A percentile compares a stretch with the other conserved stretches of the same genome.
phyloP scores from a whole-genome alignment of 1,140 invertebrate genomes.

The Mycetomoellerius zeteki region DNA sequence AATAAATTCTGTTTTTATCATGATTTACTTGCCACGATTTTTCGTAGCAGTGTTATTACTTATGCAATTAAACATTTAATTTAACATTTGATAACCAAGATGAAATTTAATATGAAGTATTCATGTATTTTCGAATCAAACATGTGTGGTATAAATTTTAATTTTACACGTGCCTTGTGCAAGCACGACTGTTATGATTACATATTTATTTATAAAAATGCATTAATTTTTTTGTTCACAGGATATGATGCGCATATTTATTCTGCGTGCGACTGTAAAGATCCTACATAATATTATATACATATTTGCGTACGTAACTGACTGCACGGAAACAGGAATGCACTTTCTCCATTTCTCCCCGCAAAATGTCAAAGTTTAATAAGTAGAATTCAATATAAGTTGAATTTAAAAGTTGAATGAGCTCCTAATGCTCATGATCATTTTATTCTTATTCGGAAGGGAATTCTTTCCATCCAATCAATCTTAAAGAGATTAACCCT shows the following conservation, averaged over 20 bases:
- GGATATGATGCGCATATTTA: not conserved
- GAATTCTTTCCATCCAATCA: constrained; percentile 60
- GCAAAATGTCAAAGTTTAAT: constrained; percentile 54
- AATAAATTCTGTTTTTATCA: constrained; percentile 31
- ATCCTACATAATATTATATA: not conserved
- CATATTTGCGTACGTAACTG: not conserved
- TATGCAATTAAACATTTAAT: constrained; percentile 23
- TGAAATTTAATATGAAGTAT: not conserved
- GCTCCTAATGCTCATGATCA: constrained; percentile 40
- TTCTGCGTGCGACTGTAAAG: not conserved
- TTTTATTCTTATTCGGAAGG: constrained; percentile 38
- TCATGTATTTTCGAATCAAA: constrained; percentile 13
- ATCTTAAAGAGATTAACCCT: constrained; percentile 61
- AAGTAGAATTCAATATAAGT: constrained; percentile 60
- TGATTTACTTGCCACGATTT: not conserved
- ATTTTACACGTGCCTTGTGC: not conserved
- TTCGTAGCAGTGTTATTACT: not conserved
- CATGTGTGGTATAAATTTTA: not conserved
- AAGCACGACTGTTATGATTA: constrained; percentile 6
- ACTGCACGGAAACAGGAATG: not conserved
- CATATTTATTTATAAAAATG: constrained; percentile 2
- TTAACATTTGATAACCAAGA: constrained; percentile 3
- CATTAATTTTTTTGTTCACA: not conserved
- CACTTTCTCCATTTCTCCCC: not conserved
- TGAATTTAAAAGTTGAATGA: constrained; percentile 60